Percentiles rank a stretch among this genome's conserved stretches.
phyloP scores from a whole-genome alignment of 1,140 invertebrate genomes.

The Pemphigus obesinymphae region DNA sequence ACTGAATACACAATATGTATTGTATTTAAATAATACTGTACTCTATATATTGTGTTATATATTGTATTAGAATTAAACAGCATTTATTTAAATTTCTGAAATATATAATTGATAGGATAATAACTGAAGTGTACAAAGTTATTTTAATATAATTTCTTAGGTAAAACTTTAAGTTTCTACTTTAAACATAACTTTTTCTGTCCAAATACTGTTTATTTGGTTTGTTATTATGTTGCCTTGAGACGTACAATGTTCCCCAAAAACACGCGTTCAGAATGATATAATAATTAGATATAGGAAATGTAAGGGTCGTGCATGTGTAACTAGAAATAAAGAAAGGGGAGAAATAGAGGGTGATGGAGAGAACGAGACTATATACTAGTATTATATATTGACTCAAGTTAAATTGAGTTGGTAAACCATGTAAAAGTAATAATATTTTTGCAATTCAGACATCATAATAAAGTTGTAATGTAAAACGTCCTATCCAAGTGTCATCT shows the following conservation, averaged over 20 bases:
- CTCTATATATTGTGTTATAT: too few relatives aligned
- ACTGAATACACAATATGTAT: too few relatives aligned
- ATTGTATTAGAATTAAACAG: too few relatives aligned
- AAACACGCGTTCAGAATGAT: neutral
- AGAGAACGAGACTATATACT: neutral
- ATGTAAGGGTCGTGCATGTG: too few relatives aligned
- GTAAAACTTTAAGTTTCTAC: neutral
- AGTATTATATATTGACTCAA: neutral
- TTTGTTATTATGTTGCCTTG: neutral
- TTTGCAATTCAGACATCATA: neutral
- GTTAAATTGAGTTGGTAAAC: constrained; percentile 25
- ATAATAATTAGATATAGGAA: neutral
- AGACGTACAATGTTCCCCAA: neutral
- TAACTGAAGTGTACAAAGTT: too few relatives aligned
- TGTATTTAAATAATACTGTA: too few relatives aligned
- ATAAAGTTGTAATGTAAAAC: neutral
- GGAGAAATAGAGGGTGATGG: neutral
- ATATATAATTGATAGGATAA: too few relatives aligned
- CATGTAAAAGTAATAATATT: neutral
- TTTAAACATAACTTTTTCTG: neutral
- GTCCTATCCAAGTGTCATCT: neutral
- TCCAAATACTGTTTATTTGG: neutral
- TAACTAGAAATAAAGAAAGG: too few relatives aligned
- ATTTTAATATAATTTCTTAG: too few relatives aligned
- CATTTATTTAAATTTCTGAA: too few relatives aligned